Evolutionary conservation across 2,797 vertebrate genomes (phyloP), one percentile per base, ranked within the genome.

Genomic region (Eurystomus glaucurus): DNA sequence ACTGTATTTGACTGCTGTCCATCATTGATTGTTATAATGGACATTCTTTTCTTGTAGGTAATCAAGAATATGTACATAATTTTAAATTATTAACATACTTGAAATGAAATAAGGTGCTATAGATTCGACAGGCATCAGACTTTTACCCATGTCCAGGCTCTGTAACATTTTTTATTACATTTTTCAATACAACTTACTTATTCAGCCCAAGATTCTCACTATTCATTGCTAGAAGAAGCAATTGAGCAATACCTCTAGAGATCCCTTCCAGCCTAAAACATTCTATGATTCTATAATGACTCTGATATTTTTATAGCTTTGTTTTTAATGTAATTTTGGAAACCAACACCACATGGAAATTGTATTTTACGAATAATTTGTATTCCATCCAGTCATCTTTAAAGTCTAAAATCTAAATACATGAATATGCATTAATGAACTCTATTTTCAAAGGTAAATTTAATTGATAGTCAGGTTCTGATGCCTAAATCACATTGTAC

Each of bases 301-400:
- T 88, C 58, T 60, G 11, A 69, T 85, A 81, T 41, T 88, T 94
- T 80, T 52, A 62, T 28, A 64, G 31, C 6, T 51, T 45, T 82
- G 4, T 76, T 87, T 88, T 91, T 72, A 41, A 58, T 52, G 6
- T 70, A 93, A 39, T 87, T 85, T 92, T 50, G 62, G 23, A 85
- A 91, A 77, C 10, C 31, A 77, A 25, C 5, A 70, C 3, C 18
- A 45, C 6, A 28, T 61, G 17, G 88, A 88, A 90, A 88, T 8
- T 48, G 1, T 37, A 31, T 57, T 5, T 83, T 37, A 78, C 46
- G 18, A 75, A 57, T 57, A 81, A 84, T 45, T 11, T 60, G 13
- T 51, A 72, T 74, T 93, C 46, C 25, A 52, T 46, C 3, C 25
- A 58, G 10, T 70, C 15, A 76, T 48, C 11, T 43, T 65, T 65